Conservation (phyloP, 2,797 vertebrate genomes). For the Columba guinea region DNA sequence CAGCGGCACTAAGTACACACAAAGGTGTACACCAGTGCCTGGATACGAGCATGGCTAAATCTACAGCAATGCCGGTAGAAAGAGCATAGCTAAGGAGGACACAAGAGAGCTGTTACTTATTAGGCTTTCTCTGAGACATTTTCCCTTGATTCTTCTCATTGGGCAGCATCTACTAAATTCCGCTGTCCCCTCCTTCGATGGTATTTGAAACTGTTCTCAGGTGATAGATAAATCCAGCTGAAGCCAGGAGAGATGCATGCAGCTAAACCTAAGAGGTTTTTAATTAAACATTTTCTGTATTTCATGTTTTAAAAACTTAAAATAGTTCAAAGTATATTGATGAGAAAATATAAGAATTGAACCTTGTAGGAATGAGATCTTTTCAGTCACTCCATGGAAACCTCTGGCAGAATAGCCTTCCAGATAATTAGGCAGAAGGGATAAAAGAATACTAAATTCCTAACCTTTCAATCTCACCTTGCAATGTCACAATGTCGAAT, state of each 20-base stretch:
- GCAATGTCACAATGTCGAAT: background rate
- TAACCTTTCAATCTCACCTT: background rate
- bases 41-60: background rate
- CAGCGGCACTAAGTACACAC: fast-evolving
- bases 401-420: background rate
- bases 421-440: background rate
- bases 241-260: background rate
- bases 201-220: background rate
- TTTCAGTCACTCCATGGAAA: background rate
- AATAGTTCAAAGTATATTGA: background rate
- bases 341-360: background rate
- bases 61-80: background rate
- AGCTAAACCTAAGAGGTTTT: background rate
- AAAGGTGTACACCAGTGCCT: background rate
- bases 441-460: background rate
- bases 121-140: background rate
- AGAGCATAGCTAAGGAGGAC: background rate
- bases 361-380: background rate
- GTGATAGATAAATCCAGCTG: background rate
- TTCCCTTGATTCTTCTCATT: background rate
- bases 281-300: background rate
- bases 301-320: background rate
- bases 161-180: background rate
- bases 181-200: background rate
- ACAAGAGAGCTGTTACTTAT: background rate